A percentile compares a stretch with the other conserved stretches of the same genome.
Conservation (phyloP, 1,140 invertebrate genomes). For the Ditylenchus dipsaci region DNA sequence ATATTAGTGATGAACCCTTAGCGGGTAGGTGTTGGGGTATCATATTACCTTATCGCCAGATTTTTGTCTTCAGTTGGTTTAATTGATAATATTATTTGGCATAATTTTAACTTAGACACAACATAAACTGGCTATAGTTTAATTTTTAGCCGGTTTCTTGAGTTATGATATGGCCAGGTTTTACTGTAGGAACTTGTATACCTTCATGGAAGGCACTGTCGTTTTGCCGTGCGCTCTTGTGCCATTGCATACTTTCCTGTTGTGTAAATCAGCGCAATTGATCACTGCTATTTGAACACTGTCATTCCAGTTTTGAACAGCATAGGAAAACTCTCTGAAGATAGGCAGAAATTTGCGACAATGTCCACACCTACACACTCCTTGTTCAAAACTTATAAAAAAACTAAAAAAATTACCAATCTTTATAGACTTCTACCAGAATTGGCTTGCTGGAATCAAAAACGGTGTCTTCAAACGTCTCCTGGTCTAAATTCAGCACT, state of each 20-base stretch:
- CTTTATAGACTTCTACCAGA: slow-evolving; percentile 45
- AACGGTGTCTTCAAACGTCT: slow-evolving; percentile 42
- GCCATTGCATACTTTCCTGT: slow-evolving; percentile 11
- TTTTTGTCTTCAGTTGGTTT: too few species aligned
- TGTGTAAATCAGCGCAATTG: slow-evolving; percentile 45
- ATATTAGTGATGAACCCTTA: too few species aligned
- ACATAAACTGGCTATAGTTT: too few species aligned
- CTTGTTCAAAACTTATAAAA: neutral
- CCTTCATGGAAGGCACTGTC: slow-evolving; percentile 6
- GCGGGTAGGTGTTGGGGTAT: too few species aligned
- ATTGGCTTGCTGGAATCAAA: slow-evolving; percentile 20
- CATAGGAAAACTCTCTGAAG: slow-evolving; percentile 34
- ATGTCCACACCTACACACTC: slow-evolving; percentile 30
- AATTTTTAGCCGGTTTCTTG: too few species aligned
- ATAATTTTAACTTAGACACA: too few species aligned
- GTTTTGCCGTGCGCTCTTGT: neutral
- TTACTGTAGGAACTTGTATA: too few species aligned
- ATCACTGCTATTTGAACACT: slow-evolving; percentile 40
- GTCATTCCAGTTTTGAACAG: slow-evolving; percentile 38
- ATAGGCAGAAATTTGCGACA: slow-evolving; percentile 44
- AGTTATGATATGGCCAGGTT: too few species aligned
- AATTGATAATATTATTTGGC: too few species aligned
- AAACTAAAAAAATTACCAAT: slow-evolving; percentile 27
- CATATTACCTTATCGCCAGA: too few species aligned
- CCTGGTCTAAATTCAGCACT: slow-evolving; percentile 42